Evolutionary conservation across 2,797 vertebrate genomes (phyloP), one percentile per base, ranked within the genome.

Genomic region (Hydrophis major): DNA sequence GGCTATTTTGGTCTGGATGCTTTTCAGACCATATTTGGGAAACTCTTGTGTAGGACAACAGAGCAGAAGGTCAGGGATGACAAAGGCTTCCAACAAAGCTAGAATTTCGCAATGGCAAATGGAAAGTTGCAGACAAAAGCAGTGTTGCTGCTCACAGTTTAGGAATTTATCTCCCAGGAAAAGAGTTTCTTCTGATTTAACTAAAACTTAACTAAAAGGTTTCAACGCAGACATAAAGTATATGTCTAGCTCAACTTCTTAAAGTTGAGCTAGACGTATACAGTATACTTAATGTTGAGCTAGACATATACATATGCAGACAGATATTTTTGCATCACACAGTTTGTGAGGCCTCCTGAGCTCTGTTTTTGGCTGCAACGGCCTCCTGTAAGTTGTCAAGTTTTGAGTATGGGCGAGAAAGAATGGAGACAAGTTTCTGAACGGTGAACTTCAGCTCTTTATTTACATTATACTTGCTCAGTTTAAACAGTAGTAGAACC

Each of bases 1-100:
- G 92, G 94, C 96, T 97, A 97, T 97, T 97, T 97, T 90, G 96
- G 96, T 96, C 96, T 89, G 95, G 93, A 96, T 95, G 94, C 93
- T 95, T 93, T 91, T 94, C 83, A 92, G 95, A 1, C 97, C 96
- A 89, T 97, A 96, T 97, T 97, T 97, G 96, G 97, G 94, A 96
- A 97, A 95, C 93, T 91, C 95, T 91, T 91, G 93, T 92, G 59
- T 92, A 95, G 95, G 95, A 96, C 96, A 94, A 92, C 95, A 96
- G 59, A 63, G 37, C 50, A 96, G 94, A 97, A 97, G 96, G 97
- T 93, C 96, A 95, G 94, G 0, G 0, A 92, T 91, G 96, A 92
- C 94, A 94, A 94, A 53, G 86, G 91, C 88, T 91, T 90, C 91
- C 93, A 4, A 87, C 61, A 53, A 89, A 91, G 87, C 55, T 88